Percentiles rank a stretch among this genome's conserved stretches.
Conservation (phyloP, 1,140 invertebrate species). For the Drosophila arawakana region DNA sequence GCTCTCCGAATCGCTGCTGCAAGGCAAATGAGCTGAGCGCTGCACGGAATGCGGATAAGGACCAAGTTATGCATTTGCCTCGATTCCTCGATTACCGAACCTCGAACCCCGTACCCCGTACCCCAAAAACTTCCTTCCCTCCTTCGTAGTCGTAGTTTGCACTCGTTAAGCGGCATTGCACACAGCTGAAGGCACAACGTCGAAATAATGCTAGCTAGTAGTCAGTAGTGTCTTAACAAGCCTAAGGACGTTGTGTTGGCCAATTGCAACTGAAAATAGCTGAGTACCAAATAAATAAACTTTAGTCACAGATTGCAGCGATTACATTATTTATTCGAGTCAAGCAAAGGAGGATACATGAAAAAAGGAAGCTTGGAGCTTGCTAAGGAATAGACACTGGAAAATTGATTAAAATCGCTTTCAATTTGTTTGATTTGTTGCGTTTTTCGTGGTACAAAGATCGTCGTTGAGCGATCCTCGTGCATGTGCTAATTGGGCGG, state of each 20-base stretch:
- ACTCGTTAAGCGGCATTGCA: constrained; percentile 39
- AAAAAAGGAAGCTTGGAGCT: constrained; percentile 14
- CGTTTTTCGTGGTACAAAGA: constrained; percentile 3
- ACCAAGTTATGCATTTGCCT: constrained; percentile 63
- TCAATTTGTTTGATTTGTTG: constrained; percentile 14
- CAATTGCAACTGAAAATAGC: constrained; percentile 24
- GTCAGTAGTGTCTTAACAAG: neutral
- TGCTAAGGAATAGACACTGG: neutral
- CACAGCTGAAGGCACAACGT: constrained; percentile 30
- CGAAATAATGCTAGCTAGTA: constrained; percentile 15
- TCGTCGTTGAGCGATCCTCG: neutral
- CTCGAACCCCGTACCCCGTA: too few relatives aligned
- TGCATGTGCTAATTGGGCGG: neutral
- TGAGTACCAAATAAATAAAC: constrained; percentile 35
- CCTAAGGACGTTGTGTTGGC: constrained; percentile 31
- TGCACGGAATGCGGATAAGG: neutral
- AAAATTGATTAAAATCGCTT: constrained; percentile 5
- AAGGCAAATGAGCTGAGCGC: constrained; percentile 48
- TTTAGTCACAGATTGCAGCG: constrained; percentile 19
- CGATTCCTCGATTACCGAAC: neutral
- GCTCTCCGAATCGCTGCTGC: constrained; percentile 68
- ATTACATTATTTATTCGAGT: constrained; percentile 29
- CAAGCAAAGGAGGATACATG: constrained; percentile 17
- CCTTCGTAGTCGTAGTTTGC: constrained; percentile 20
- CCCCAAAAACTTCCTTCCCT: too few relatives aligned